phyloP scores from a whole-genome alignment of 2,888 invertebrate species.

The Merodon equestris region DNA sequence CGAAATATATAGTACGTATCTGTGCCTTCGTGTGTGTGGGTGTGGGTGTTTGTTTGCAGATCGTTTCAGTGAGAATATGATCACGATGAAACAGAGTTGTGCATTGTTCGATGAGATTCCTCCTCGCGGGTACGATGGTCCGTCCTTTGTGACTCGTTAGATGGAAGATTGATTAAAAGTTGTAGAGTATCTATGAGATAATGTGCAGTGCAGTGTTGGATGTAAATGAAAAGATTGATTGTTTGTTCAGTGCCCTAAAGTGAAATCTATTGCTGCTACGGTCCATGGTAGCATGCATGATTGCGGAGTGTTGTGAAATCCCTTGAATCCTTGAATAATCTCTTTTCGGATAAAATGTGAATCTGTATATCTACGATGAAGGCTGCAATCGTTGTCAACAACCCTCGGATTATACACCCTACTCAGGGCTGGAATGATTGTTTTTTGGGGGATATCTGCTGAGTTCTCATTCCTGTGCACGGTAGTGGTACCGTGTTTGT shows the following conservation, averaged over 20 bases:
- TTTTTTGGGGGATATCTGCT: constrained; percentile 21
- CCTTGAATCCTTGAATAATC: too few species aligned
- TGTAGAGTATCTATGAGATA: neutral
- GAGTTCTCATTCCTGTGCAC: constrained; percentile 5
- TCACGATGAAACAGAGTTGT: constrained; percentile 31
- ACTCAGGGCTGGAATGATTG: neutral
- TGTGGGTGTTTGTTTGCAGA: constrained; percentile 20
- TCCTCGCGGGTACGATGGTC: too few species aligned
- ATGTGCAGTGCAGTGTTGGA: constrained; percentile 13
- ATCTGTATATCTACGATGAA: too few species aligned
- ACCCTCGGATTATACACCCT: neutral
- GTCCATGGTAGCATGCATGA: too few species aligned
- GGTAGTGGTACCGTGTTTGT: constrained; percentile 11
- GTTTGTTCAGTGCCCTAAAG: constrained; percentile 14
- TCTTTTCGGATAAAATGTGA: too few species aligned
- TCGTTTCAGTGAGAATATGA: constrained; percentile 7
- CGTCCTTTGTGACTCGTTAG: too few species aligned
- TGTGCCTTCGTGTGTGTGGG: too few species aligned
- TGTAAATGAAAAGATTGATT: constrained; percentile 27
- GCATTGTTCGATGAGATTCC: constrained; percentile 25
- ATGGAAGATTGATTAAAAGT: constrained; percentile 14
- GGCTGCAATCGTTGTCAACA: neutral
- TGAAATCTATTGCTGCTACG: neutral
- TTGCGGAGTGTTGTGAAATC: too few species aligned
- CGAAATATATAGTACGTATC: too few species aligned